phyloP scores from a whole-genome alignment of 2,888 invertebrate species.

The Oscheius sp. region DNA sequence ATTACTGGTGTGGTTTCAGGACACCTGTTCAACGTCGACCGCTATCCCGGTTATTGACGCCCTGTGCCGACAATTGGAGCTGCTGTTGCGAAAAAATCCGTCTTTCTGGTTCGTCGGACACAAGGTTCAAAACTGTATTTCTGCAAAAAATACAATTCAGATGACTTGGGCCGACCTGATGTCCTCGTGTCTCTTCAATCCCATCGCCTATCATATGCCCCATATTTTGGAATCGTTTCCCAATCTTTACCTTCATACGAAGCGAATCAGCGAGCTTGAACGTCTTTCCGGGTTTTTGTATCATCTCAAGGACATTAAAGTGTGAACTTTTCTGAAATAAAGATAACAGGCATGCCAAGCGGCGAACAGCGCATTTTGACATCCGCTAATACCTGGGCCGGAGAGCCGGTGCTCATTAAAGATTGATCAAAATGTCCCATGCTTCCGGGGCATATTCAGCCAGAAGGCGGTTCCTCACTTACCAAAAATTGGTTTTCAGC shows the following conservation, averaged over 20 bases:
- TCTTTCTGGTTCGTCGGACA: slow-evolving; percentile 53
- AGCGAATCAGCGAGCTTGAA: slow-evolving; percentile 49
- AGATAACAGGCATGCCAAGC: no score
- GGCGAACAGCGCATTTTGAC: no score
- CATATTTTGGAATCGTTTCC: slow-evolving; percentile 47
- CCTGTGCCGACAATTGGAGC: slow-evolving; percentile 18
- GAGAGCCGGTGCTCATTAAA: slow-evolving; percentile 10
- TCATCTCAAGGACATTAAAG: slow-evolving; percentile 42
- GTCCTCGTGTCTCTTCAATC: slow-evolving; percentile 53
- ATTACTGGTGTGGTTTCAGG: slow-evolving; percentile 39
- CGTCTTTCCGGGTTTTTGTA: slow-evolving; percentile 51
- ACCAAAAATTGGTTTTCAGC: slow-evolving; percentile 16
- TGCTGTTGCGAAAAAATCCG: slow-evolving; percentile 3
- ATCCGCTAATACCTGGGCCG: no score
- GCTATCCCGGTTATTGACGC: slow-evolving; percentile 16
- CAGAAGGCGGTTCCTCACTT: slow-evolving; percentile 17
- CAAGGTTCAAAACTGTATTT: slow-evolving; percentile 36
- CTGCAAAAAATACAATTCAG: slow-evolving; percentile 38
- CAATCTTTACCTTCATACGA: slow-evolving; percentile 52
- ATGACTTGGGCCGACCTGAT: slow-evolving; percentile 60
- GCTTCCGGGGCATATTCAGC: slow-evolving; percentile 1
- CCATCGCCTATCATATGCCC: slow-evolving; percentile 58
- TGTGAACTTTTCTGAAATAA: not conserved
- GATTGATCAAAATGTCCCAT: slow-evolving; percentile 15
- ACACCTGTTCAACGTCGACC: slow-evolving; percentile 38